Conservation (phyloP, 2,797 vertebrate species). For the Myotis pilosus region DNA sequence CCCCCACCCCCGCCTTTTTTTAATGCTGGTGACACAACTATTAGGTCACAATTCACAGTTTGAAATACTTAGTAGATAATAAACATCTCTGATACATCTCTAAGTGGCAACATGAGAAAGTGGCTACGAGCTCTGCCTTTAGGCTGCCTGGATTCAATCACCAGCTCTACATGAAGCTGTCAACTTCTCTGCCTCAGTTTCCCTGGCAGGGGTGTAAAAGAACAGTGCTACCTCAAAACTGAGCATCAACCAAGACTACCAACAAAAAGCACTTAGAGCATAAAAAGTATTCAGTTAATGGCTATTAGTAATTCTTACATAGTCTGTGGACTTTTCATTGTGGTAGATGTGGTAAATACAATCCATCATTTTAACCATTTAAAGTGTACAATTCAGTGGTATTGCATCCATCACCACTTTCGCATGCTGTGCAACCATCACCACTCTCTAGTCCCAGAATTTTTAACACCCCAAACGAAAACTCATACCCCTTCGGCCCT, state of each 20-base stretch:
- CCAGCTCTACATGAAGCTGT: background rate
- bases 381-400: background rate
- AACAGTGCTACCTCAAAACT: background rate
- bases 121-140: background rate
- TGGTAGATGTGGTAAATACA: background rate
- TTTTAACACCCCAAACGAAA: background rate
- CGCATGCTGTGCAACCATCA: background rate
- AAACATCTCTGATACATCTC: background rate
- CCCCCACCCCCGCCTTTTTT: background rate
- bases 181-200: background rate
- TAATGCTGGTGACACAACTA: background rate
- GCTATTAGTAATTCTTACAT: background rate
- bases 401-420: background rate
- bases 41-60: background rate
- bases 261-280: background rate
- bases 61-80: background rate
- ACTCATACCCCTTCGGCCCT: background rate
- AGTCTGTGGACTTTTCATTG: background rate
- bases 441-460: background rate
- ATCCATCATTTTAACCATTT: background rate
- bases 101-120: background rate
- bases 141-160: background rate
- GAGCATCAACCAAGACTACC: background rate
- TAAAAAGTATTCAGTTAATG: background rate
- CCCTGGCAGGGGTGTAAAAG: background rate